Evolutionary conservation across 2,797 vertebrate species (phyloP).

Genomic region (Rhinogobio ventralis): DNA sequence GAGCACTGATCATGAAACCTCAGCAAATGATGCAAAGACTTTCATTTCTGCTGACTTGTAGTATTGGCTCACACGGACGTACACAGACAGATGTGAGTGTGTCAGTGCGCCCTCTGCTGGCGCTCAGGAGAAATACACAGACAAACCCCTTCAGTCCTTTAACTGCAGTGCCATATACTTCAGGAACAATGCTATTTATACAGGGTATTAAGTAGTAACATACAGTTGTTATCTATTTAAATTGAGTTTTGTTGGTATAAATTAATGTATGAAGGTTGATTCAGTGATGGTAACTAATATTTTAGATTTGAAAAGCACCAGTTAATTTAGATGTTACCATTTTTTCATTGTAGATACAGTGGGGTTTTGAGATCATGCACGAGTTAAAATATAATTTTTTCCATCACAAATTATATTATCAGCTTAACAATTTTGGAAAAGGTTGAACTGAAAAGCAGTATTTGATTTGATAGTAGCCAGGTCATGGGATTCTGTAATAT

Average conservation of each 20-base stretch:
- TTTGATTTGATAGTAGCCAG: background rate
- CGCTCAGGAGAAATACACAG: background rate
- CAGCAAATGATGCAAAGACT: background rate
- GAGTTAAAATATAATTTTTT: background rate
- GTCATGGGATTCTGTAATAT: background rate
- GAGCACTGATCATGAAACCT: background rate
- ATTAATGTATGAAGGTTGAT: background rate
- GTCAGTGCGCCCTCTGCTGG: conserved; percentile 71
- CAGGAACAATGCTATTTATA: background rate
- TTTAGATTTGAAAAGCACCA: background rate
- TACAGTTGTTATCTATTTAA: too few species aligned
- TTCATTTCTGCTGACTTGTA: background rate
- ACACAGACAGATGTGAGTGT: conserved; percentile 39
- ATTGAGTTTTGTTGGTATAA: background rate
- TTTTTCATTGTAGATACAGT: background rate
- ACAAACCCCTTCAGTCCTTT: background rate
- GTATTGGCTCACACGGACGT: background rate
- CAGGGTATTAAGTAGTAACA: too few species aligned
- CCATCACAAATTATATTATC: background rate
- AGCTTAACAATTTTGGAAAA: background rate
- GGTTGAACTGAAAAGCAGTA: too few species aligned
- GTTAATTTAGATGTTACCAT: background rate
- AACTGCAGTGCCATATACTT: background rate
- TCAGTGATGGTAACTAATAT: background rate
- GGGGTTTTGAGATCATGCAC: background rate